Evolutionary conservation across 2,113 vertebrate genomes (phyloP).

Genomic region (Cyprinodon tularosa): DNA sequence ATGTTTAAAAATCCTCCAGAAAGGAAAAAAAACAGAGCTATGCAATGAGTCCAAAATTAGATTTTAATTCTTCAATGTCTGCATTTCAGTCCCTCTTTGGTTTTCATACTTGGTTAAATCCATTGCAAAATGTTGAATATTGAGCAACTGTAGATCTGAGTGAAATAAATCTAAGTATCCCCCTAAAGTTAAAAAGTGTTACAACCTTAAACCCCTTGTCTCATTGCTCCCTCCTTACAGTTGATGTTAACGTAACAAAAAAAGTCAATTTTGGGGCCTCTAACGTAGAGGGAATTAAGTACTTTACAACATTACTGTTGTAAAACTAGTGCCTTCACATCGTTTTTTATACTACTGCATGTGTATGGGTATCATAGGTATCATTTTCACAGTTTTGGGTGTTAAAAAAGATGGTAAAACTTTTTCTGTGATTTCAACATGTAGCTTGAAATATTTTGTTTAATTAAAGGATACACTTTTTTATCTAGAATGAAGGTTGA

Average conservation of each 20-base stretch:
- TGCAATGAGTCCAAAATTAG: background rate
- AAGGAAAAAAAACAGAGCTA: background rate
- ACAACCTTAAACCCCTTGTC: background rate
- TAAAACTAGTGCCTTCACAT: no score
- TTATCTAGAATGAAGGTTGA: no score
- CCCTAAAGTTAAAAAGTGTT: background rate
- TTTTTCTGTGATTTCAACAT: background rate
- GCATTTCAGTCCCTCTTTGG: background rate
- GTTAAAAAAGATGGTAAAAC: background rate
- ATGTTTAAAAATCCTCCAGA: constrained; percentile 22
- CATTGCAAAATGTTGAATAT: background rate
- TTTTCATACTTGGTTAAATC: background rate
- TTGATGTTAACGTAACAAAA: background rate
- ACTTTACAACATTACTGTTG: background rate
- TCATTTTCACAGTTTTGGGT: background rate
- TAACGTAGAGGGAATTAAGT: background rate
- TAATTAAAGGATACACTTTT: no score
- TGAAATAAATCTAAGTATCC: background rate
- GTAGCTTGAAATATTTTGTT: no score
- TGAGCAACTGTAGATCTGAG: background rate
- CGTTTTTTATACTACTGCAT: background rate
- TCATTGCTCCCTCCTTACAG: background rate
- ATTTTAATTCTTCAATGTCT: background rate
- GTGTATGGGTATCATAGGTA: background rate
- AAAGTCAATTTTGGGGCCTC: background rate